Percentiles rank a stretch among this genome's conserved stretches.
These are phyloP conservation scores for Luperina testacea DNA, from an alignment of 2,888 invertebrate species.

Conservation along the genomic window DNA sequence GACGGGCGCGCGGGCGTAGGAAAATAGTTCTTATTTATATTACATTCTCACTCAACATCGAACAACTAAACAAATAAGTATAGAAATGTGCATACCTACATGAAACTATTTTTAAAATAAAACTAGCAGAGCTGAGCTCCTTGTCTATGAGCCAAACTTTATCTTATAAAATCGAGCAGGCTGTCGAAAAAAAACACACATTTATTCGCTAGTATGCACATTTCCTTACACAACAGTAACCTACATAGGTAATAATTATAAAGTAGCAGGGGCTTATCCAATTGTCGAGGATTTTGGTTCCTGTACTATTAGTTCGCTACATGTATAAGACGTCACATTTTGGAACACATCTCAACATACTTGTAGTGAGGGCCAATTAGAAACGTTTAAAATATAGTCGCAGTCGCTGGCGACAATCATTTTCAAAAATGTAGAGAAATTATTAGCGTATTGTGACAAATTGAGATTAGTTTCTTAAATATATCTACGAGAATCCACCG, in stretches of 20 bases:
- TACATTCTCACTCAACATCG: not conserved
- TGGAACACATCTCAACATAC: not conserved
- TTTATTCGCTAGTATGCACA: not conserved
- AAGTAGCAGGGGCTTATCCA: not conserved
- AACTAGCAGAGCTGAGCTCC: not conserved
- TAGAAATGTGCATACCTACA: not conserved
- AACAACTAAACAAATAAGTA: not conserved
- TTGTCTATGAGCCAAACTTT: not conserved
- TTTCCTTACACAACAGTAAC: not conserved
- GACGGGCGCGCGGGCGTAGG: not conserved
- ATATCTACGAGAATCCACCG: too few species aligned
- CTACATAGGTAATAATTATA: not conserved
- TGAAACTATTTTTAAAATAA: slow-evolving; percentile 1
- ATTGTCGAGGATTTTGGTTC: not conserved
- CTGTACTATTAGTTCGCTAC: too few species aligned
- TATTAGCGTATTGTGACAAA: not conserved
- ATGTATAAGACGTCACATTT: not conserved
- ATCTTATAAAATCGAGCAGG: not conserved
- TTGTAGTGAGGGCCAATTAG: not conserved
- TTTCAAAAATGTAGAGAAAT: not conserved
- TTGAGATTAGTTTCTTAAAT: not conserved
- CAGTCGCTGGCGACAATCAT: not conserved
- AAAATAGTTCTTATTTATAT: slow-evolving; percentile 1
- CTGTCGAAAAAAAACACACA: not conserved
- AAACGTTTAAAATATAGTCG: not conserved